Evolutionary conservation across 2,113 vertebrate species (phyloP), one percentile per base, ranked within the genome.

Genomic region (Chionomys nivalis): DNA sequence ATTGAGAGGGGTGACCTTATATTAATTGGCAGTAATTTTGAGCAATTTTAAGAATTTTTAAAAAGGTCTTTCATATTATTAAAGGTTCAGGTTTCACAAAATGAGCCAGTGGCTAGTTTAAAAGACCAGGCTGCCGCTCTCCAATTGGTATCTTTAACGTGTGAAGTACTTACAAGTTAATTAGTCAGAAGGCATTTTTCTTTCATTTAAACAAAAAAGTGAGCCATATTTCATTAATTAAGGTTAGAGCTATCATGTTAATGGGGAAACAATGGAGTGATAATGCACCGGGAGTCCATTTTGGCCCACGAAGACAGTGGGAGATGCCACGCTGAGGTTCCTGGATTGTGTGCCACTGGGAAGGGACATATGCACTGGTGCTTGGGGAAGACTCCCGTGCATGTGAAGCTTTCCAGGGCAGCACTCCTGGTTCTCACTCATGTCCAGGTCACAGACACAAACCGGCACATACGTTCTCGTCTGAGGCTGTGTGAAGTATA

Each of bases 11-110:
- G 98, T 98, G 99, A 99, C 99, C 99, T 99, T 99, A 99, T 98
- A 99, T 99, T 99, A 99, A 99, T 99, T 99, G 99, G 98, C 98
- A 98, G 99, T 99, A 99, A 99, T 99, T 99, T 99, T 98, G 98
- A 99, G 98, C 99, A 99, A 99, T 99, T 99, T 98, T 99, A 98
- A 99, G 98, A 98, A 97, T 98, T 98, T 98, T 97, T 97, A 95
- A 97, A 97, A 97, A 96, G 97, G 98, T 97, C 98, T 98, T 98
- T 98, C 72, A 28, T 97, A 98, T 98, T 98, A 98, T 99, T 98
- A 98, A 98, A 98, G 98, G 97, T 98, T 98, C 97, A 9, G 94
- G 96, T 98, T 99, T 98, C 98, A 97, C 97, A 98, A 98, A 99
- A 98, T 98, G 98, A 98, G 97, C 98, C 98, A 97, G 97, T 98